A percentile compares a stretch with the other conserved stretches of the same genome.
Conservation (phyloP, 1,140 invertebrate genomes). For the Drosophila auraria region DNA sequence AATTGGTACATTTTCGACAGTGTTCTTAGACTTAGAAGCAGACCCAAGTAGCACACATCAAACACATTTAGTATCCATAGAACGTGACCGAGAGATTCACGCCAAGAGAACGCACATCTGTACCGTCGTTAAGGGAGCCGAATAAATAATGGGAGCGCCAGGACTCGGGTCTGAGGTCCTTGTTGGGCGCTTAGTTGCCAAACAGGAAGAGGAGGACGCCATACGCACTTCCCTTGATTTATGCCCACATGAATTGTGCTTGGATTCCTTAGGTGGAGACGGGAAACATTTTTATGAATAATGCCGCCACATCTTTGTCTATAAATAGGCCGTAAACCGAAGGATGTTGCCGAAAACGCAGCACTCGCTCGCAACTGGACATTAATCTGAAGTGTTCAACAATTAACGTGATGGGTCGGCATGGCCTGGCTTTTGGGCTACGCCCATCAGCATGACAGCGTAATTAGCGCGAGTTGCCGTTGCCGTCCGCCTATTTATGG, state of each 20-base stretch:
- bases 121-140: constrained; percentile 2
- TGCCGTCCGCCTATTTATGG: constrained; percentile 59
- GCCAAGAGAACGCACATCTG: constrained; percentile 33
- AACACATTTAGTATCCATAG: constrained; percentile 25
- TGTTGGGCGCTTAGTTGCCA: constrained; percentile 51
- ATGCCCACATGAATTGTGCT: constrained; percentile 43
- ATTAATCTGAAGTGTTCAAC: constrained; percentile 76
- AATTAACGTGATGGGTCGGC: constrained; percentile 60
- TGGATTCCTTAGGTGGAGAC: constrained; percentile 23
- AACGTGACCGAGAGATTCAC: constrained; percentile 53
- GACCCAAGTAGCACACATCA: constrained; percentile 19
- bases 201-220: constrained; percentile 21
- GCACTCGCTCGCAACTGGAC: constrained; percentile 17
- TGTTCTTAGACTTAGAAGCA: constrained; percentile 28
- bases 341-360: constrained; percentile 9
- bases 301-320: constrained; percentile 63
- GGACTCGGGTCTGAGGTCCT: constrained; percentile 4
- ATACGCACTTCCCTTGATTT: constrained; percentile 54
- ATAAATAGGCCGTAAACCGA: constrained; percentile 69
- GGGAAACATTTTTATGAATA: constrained; percentile 71
- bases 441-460: constrained; percentile 50
- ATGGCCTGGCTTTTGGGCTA: constrained; percentile 15
- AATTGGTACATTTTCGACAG: neutral
- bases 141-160: neutral
- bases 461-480: constrained; percentile 57